phyloP scores from a whole-genome alignment of 2,888 invertebrate genomes.

The Nomada ferruginata region DNA sequence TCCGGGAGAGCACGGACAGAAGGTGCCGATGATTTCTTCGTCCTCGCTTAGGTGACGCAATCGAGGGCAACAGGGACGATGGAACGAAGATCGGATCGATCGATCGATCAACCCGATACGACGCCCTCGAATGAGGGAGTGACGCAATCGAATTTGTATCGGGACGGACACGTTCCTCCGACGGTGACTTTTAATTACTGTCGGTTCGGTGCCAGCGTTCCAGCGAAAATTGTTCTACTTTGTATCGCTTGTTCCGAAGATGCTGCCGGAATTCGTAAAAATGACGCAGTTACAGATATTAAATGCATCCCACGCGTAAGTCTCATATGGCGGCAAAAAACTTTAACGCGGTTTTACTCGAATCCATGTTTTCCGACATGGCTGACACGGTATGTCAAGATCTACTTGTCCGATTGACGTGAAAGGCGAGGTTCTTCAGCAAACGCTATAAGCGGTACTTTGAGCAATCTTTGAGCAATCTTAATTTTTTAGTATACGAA shows the following conservation, averaged over 20 bases:
- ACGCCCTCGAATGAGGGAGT: constrained; percentile 15
- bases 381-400: too few species aligned
- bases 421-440: too few species aligned
- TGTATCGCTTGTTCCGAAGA: neutral
- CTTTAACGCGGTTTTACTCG: too few species aligned
- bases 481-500: too few species aligned
- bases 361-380: too few species aligned
- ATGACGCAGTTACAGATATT: neutral
- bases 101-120: constrained; percentile 64
- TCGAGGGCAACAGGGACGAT: constrained; percentile 50
- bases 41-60: constrained; percentile 66
- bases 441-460: too few species aligned
- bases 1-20: constrained; percentile 49
- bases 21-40: constrained; percentile 69
- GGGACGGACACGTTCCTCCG: constrained; percentile 17
- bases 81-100: constrained; percentile 67
- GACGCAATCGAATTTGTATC: constrained; percentile 55
- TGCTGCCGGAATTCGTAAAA: neutral
- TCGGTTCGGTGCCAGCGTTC: constrained; percentile 48
- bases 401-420: too few species aligned
- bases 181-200: constrained; percentile 63
- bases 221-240: constrained; percentile 3
- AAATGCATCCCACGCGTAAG: too few species aligned
- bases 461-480: too few species aligned
- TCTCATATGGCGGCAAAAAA: neutral